Evolutionary conservation across 2,113 vertebrate genomes (phyloP), one percentile per base, ranked within the genome.

Genomic region (Uria lomvia): DNA sequence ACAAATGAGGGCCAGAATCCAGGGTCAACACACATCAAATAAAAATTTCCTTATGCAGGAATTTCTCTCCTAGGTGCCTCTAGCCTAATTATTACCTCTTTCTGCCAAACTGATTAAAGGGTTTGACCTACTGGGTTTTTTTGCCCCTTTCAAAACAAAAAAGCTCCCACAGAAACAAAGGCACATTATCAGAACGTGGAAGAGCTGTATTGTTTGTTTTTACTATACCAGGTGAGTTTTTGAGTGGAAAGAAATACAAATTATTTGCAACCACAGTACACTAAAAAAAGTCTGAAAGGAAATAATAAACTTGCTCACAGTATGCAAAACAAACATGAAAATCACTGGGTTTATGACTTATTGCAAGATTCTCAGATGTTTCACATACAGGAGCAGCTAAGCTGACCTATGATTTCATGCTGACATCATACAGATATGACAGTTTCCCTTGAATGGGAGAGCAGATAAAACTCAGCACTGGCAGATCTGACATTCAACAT

Each of bases 191-290:
- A 88, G 36, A 85, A 78, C 16, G 42, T 14, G 4, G 16, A 78
- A 63, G 11, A 27, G 59, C 43, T 60, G 3, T 53, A n/a, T 19
- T 67, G 23, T 2, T 29, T 56, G 11, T 4, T 85, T 74, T 72
- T 75, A 66, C 7, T 10, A 5, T 68, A 56, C 2, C 7, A 40
- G 2, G 9, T 55, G 8, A 0, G 2, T 34, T 21, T 36, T 45
- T 52, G 34, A 71, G 6, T 50, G 30, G 12, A 55, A 55, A 53
- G 32, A 80, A 60, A 50, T 56, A 72, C 3, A 82, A 49, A 56
- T 32, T 21, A 38, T 36, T 58, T 85, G 30, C 8, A 56, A 38
- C 29, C 36, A 76, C 32, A 27, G 30, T 26, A 55, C 8, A 65
- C 11, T 53, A 34, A 63, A 86, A 86, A 67, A 8, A 40, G 5